Conservation (phyloP, 2,888 invertebrate genomes). For the Altica lythri region DNA sequence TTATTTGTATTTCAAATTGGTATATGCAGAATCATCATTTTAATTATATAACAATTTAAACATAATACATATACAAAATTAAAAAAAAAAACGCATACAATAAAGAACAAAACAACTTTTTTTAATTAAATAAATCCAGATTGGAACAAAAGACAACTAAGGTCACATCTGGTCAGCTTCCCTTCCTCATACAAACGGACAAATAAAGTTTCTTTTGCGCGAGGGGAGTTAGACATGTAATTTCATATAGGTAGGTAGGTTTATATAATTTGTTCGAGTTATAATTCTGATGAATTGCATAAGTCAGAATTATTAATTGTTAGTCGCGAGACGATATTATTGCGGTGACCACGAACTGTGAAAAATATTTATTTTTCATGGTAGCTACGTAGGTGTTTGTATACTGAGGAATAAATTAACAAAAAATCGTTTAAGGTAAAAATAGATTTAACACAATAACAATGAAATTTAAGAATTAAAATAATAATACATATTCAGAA, state of each 20-base stretch:
- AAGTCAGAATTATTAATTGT: constrained; percentile 21
- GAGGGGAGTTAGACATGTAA: constrained; percentile 35
- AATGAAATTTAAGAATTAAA: no score
- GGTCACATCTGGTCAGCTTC: constrained; percentile 38
- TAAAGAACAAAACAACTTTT: constrained; percentile 36
- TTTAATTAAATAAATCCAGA: constrained; percentile 41
- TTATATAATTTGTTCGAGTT: constrained; percentile 21
- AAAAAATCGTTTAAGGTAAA: no score
- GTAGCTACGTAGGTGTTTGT: background rate
- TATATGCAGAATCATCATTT: no score
- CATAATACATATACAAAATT: no score
- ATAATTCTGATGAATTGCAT: constrained; percentile 22
- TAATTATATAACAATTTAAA: no score
- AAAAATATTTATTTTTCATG: constrained; percentile 5
- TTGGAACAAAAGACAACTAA: constrained; percentile 34
- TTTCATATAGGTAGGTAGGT: constrained; percentile 32
- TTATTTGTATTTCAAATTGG: no score
- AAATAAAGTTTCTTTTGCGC: constrained; percentile 39
- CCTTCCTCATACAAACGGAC: constrained; percentile 30
- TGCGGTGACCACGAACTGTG: constrained; percentile 1
- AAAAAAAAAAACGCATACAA: background rate
- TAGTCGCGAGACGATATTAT: constrained; percentile 13
- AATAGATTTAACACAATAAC: no score
- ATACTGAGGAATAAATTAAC: constrained; percentile 6
- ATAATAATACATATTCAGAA: no score